Conservation (phyloP, 1,140 invertebrate genomes). For the Eupeodes corollae region DNA sequence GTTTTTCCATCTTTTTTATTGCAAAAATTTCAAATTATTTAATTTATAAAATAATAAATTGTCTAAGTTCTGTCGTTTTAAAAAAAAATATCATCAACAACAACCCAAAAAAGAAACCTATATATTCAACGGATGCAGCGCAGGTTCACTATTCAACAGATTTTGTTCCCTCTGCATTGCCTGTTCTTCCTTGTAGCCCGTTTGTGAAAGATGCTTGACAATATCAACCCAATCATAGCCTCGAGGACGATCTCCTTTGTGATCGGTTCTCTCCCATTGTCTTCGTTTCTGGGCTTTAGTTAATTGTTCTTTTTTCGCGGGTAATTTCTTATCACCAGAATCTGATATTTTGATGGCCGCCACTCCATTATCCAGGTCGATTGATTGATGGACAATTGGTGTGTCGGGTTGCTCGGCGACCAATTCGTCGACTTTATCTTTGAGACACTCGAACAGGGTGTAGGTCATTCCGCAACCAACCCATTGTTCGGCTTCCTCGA, state of each 20-base stretch:
- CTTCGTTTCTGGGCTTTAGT: conserved; percentile 85
- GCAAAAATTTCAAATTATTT: too few species aligned
- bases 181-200: conserved; percentile 27
- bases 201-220: conserved; percentile 86
- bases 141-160: conserved; percentile 7
- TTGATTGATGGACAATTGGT: conserved; percentile 20
- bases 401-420: conserved; percentile 56
- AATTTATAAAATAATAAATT: too few species aligned
- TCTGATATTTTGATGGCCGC: conserved; percentile 27
- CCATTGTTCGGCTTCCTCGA: conserved; percentile 65
- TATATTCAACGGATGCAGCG: conserved; percentile 19
- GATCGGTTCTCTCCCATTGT: conserved; percentile 72
- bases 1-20: too few species aligned
- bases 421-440: conserved; percentile 66
- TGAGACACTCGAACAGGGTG: conserved; percentile 82
- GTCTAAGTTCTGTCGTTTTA: too few species aligned
- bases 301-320: conserved; percentile 68
- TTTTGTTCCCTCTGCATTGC: background rate
- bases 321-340: conserved; percentile 39
- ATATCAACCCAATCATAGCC: conserved; percentile 94
- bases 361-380: conserved; percentile 19
- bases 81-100: background rate
- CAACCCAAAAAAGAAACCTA: conserved; percentile 4
- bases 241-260: conserved; percentile 69
- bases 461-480: conserved; percentile 89